Conservation (phyloP, 2,888 invertebrate species). For the Caenorhabditis sp. region DNA sequence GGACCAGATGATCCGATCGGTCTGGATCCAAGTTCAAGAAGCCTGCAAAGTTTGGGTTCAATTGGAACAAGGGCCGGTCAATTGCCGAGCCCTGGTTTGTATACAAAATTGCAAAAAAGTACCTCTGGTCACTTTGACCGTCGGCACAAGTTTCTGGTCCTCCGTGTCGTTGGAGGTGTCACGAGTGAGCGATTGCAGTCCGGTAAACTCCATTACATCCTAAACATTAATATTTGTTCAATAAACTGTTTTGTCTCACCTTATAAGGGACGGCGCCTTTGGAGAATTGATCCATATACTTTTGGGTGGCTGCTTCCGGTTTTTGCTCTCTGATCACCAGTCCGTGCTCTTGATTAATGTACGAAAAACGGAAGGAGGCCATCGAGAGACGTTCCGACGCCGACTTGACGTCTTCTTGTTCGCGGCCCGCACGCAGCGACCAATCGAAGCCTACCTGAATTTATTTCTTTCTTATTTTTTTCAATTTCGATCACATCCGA, state of each 20-base stretch:
- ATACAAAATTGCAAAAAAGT: too few relatives aligned
- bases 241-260: conserved; percentile 10
- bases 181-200: conserved; percentile 57
- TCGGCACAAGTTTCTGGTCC: conserved; percentile 66
- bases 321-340: conserved; percentile 56
- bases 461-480: neutral
- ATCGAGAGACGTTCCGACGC: conserved; percentile 52
- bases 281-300: conserved; percentile 57
- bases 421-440: conserved; percentile 62
- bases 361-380: conserved; percentile 58
- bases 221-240: conserved; percentile 1
- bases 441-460: conserved; percentile 61
- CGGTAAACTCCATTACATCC: conserved; percentile 55
- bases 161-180: conserved; percentile 63
- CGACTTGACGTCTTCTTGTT: conserved; percentile 58
- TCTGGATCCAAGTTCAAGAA: too few relatives aligned
- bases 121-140: conserved; percentile 62
- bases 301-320: conserved; percentile 27
- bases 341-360: conserved; percentile 59
- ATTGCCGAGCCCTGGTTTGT: too few relatives aligned
- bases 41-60: too few relatives aligned
- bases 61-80: too few relatives aligned
- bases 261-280: conserved; percentile 61
- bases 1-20: too few relatives aligned
- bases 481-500: too few relatives aligned